Base-by-base conservation (phyloP, 2,888 invertebrate genomes). In the Phortica okadai region DNA sequence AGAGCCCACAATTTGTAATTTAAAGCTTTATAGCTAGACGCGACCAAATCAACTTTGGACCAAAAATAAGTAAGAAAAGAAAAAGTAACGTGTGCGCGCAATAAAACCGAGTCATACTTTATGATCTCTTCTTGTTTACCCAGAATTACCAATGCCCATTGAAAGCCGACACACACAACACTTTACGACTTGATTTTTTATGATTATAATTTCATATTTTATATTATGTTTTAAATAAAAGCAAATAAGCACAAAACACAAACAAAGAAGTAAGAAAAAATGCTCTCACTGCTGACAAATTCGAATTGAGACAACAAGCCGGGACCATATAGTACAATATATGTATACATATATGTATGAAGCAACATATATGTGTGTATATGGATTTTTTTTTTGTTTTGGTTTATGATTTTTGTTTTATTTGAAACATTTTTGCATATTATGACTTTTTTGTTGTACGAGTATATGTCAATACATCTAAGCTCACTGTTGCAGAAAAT, bases 111-210 rank as follows among this genome's bases (percentile, higher is more conserved):
- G 50, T 50, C 50, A 8, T 50, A 50, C 50, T 50, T 50, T 50
- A 50, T 50, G 50, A 50, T 50, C 50, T 50, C 14, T 50, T 50
- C 50, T 33, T 33, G 33, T 33, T 33, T 14, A 50, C 14, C 6
- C 50, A 50, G 8, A 50, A 50, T 50, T 50, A 8, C 50, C 50
- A 21, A 70, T 25, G 70, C 33, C 41, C 56, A 56, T 70, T 50
- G 50, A 25, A 50, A 54, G 73, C 41, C 58, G 33, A 56, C 58
- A 58, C 70, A 45, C n/a, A 69, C 25, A 45, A 25, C 25, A 73
- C 62, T 73, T 73, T 73, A 73, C 62, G 73, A 73, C 73, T 62
- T 73, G 59, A 73, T 73, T 73, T 73, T 50, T 73, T 73, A 73
- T 73, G n/a, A 56, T 67, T 67, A 67, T 67, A 73, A 62, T 73